These are phyloP conservation scores for Hypena proboscidalis DNA, from an alignment of 2,888 invertebrate genomes.

Conservation along the genomic window DNA sequence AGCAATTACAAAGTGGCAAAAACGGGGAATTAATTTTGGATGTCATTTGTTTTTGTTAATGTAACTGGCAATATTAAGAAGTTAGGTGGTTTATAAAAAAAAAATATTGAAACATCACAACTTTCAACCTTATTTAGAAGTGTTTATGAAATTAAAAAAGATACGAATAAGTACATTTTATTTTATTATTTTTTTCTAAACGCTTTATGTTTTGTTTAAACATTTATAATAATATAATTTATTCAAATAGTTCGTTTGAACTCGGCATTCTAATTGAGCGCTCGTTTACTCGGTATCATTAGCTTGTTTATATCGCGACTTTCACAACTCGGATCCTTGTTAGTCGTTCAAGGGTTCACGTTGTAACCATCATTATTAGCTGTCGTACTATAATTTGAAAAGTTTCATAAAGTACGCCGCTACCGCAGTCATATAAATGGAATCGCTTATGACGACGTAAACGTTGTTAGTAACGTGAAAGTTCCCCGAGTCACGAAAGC, in stretches of 20 bases:
- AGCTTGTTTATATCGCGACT: constrained; percentile 53
- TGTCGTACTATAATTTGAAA: constrained; percentile 58
- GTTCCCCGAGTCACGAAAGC: constrained; percentile 69
- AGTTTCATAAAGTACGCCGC: constrained; percentile 56
- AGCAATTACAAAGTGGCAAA: too few species aligned
- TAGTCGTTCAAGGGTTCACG: constrained; percentile 56
- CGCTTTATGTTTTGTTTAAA: too few species aligned
- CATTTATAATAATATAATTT: too few species aligned
- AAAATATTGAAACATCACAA: too few species aligned
- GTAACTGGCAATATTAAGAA: too few species aligned
- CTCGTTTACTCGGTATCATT: constrained; percentile 46
- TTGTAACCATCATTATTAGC: constrained; percentile 59
- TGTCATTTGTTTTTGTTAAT: too few species aligned
- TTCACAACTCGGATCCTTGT: constrained; percentile 50
- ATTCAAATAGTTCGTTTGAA: constrained; percentile 6
- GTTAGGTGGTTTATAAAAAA: too few species aligned
- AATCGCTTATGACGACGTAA: constrained; percentile 68
- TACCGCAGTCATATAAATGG: constrained; percentile 56
- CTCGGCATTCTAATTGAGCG: constrained; percentile 37
- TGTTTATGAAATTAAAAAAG: too few species aligned
- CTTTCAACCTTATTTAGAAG: too few species aligned
- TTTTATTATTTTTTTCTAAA: too few species aligned
- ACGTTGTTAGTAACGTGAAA: constrained; percentile 67
- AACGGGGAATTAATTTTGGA: too few species aligned
- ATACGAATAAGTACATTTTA: too few species aligned